Evolutionary conservation across 2,888 invertebrate species (phyloP), one percentile per base, ranked within the genome.

Genomic region (Hydrotaea cyrtoneurina): DNA sequence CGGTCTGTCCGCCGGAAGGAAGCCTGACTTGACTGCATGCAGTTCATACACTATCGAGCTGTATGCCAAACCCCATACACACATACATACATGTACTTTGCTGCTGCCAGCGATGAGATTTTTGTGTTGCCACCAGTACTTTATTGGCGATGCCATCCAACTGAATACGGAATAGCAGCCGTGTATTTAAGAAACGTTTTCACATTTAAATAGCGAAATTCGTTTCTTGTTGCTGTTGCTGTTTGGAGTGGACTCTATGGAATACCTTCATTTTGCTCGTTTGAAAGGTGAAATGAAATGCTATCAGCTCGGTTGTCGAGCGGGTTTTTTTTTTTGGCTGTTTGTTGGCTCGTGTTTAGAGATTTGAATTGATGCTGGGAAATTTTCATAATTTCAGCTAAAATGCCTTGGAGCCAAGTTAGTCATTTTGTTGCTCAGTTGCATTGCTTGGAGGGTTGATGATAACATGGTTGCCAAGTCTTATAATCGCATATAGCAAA

Each of bases 311-410:
- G 69, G 69, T 69, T 10, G 62, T 1, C 7, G 62, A 26, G 11
- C 17, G 64, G 3, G 26, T 36, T 64, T 15, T 43, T 21, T n/a
- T n/a, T n/a, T n/a, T 5, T 19, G 17, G 69, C 39, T 15, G 69
- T 46, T 46, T 69, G 69, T 69, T 69, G 69, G 69, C 69, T 43
- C 69, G 69, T 46, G 69, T 19, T 69, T 46, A 23, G 15, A 23
- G 46, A 46, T 39, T 69, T 46, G 46, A 43, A 69, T 46, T 46
- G 69, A 69, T 69, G 69, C 69, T 69, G 69, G 69, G 69, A 69
- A 69, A 69, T 13, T 69, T 69, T 69, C 43, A 69, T 69, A 69
- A 69, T 46, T 69, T 43, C 23, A 46, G 17, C 13, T 21, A 66
- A 66, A 66, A 39, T 21, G 43, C 69, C 21, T 69, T 17, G 69